Percentiles rank a stretch among this genome's conserved stretches.
Evolutionary conservation across 2,113 vertebrate genomes (phyloP).

Genomic region (Paramormyrops kingsleyae): DNA sequence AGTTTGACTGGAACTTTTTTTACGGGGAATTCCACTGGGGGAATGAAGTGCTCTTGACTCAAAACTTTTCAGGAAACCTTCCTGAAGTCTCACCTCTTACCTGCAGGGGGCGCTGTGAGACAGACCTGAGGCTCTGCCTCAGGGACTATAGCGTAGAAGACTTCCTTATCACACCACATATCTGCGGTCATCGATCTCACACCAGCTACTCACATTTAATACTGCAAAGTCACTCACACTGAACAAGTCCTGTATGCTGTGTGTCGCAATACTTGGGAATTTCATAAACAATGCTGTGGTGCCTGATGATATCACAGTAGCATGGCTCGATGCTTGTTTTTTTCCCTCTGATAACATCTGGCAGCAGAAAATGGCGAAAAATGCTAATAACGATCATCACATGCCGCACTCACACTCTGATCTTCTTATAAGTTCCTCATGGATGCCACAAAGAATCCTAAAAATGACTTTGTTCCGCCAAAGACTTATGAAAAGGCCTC

Average conservation of each 20-base stretch:
- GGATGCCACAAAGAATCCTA: not conserved
- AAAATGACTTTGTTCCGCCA: not conserved
- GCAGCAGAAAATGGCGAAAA: not conserved
- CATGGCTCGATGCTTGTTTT: not conserved
- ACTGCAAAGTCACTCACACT: not conserved
- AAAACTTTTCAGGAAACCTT: not conserved
- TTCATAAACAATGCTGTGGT: not conserved
- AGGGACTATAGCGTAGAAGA: not conserved
- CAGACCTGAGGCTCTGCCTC: not conserved
- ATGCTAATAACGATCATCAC: not conserved
- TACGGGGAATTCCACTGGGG: not conserved
- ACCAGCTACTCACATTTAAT: too few species aligned
- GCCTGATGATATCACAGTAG: not conserved
- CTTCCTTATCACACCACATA: not conserved
- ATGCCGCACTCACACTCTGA: not conserved
- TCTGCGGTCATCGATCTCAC: not conserved
- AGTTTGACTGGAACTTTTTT: not conserved
- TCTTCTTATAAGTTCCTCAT: not conserved
- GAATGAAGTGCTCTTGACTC: not conserved
- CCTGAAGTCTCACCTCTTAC: not conserved
- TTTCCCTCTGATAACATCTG: not conserved
- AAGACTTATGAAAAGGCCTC: not conserved
- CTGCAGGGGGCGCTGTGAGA: not conserved
- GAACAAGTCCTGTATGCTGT: not conserved
- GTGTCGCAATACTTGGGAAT: not conserved